Evolutionary conservation across 2,113 vertebrate species (phyloP), one percentile per base, ranked within the genome.

Genomic region (Fukomys damarensis): DNA sequence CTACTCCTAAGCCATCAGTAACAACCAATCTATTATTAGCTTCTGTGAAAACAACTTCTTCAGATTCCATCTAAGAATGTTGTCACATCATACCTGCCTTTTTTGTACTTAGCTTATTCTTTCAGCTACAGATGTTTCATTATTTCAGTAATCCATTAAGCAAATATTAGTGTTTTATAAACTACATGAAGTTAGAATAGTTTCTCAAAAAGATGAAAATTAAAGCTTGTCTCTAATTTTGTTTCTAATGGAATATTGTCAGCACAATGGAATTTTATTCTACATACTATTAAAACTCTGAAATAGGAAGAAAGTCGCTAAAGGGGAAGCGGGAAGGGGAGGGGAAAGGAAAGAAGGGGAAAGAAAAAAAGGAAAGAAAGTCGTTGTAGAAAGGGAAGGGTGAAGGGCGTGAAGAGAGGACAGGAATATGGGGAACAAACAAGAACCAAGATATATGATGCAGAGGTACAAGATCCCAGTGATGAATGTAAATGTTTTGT

Each of bases 1-100:
- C 28, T 28, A 7, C 4, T 19, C 7, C 1, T 24, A 41, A 46
- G 13, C 3, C 3, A 66, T 20, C 22, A 0, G 5, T 65, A 10
- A 43, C n/a, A 43, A 41, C 13, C 14, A 66, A 19, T 66, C 7
- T 19, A 28, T 17, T 65, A 30, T 26, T 20, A 35, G 16, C 14
- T 65, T 77, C 26, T 19, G 12, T 65, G 12, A 65, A 16, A 17
- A 11, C 49, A 35, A 35, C 5, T 2, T 38, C 11, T 66, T n/a
- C 22, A 32, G 20, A 66, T 86, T 65, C 20, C 38, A 26, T 20
- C 13, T 56, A 43, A 41, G 7, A 92, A 52, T 92, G 35, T 32
- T 17, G 14, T 41, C 17, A 49, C 38, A 4, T 0, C 8, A 10
- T 4, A 46, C 19, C 43, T 32, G 7, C 35, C 17, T 30, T 66